Percentiles rank a stretch among this genome's conserved stretches.
phyloP scores from a whole-genome alignment of 2,888 invertebrate genomes.

The Folsomia candida region DNA sequence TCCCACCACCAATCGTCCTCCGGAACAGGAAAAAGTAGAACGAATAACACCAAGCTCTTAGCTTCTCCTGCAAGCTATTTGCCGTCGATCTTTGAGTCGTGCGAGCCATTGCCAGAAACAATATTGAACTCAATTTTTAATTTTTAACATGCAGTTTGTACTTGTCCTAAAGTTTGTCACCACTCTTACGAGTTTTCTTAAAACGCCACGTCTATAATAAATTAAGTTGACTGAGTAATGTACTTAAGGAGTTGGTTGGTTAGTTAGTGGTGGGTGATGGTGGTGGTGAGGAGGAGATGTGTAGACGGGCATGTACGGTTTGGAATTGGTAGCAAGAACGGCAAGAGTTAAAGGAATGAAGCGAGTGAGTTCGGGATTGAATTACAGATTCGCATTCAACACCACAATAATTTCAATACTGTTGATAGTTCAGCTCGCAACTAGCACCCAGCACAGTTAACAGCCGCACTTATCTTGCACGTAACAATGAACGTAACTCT shows the following conservation, averaged over 20 bases:
- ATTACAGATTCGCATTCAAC: neutral
- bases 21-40: slow-evolving; percentile 33
- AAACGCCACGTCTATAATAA: too few relatives aligned
- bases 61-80: slow-evolving; percentile 37
- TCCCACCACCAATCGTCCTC: slow-evolving; percentile 23
- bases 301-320: too few relatives aligned
- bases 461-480: neutral
- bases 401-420: neutral
- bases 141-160: neutral
- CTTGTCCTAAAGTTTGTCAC: too few relatives aligned
- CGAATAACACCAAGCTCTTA: slow-evolving; percentile 37
- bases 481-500: neutral
- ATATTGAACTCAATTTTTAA: slow-evolving; percentile 3
- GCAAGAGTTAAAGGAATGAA: too few relatives aligned
- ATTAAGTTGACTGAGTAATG: too few relatives aligned
- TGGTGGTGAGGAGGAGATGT: too few relatives aligned
- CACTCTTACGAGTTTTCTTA: too few relatives aligned
- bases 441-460: neutral
- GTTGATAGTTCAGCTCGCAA: neutral
- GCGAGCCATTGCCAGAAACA: slow-evolving; percentile 34
- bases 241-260: too few relatives aligned
- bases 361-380: neutral
- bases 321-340: too few relatives aligned
- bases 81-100: slow-evolving; percentile 25
- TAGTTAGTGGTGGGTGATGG: too few relatives aligned